Conservation (phyloP, 1,140 invertebrate species). For the Platorchestia sp. region DNA sequence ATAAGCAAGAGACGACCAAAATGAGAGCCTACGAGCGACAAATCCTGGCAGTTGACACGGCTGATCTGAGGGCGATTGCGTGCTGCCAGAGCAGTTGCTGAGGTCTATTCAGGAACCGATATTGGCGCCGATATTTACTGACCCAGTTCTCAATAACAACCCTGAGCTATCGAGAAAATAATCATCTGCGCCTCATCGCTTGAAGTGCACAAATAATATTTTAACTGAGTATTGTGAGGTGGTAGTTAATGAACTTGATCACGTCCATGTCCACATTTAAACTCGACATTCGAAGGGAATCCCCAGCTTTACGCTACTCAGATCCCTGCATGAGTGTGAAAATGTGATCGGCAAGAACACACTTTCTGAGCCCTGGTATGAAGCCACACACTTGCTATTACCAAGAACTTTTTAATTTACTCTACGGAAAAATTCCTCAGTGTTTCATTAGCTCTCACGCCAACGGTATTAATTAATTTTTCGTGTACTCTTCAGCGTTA, state of each 20-base stretch:
- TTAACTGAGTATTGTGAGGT: not conserved
- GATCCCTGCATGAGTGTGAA: not conserved
- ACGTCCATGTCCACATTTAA: not conserved
- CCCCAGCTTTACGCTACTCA: not conserved
- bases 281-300: not conserved
- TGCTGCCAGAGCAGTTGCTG: not conserved
- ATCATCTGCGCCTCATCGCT: not conserved
- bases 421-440: not conserved
- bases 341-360: not conserved
- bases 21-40: not conserved
- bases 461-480: no score
- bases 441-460: not conserved
- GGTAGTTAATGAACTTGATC: not conserved
- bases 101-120: not conserved
- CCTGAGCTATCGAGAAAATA: not conserved
- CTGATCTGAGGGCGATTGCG: not conserved
- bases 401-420: not conserved
- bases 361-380: not conserved
- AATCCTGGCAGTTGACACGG: not conserved
- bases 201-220: not conserved
- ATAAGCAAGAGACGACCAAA: not conserved
- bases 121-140: constrained; percentile 29
- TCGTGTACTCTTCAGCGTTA: no score
- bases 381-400: not conserved
- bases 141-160: constrained; percentile 16